Evolutionary conservation across 2,797 vertebrate genomes (phyloP).

Genomic region (Arnoldichthys spilopterus): DNA sequence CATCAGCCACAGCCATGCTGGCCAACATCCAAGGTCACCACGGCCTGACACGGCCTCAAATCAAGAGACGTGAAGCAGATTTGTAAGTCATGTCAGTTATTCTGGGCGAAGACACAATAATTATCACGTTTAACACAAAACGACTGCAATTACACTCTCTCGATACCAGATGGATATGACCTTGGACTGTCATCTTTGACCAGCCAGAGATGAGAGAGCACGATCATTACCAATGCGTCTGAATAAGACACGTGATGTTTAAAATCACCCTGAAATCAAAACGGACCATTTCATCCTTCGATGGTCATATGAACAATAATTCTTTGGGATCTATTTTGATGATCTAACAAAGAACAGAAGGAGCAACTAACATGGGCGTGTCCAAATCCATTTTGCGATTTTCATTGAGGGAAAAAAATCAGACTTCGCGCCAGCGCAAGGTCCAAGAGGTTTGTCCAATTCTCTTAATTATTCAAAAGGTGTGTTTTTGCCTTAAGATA

Average conservation of each 20-base stretch:
- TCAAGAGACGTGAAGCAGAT: constrained; percentile 13
- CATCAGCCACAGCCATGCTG: not conserved
- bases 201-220: constrained; percentile 11
- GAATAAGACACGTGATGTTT: not conserved
- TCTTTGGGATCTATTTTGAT: too few relatives aligned
- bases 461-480: too few relatives aligned
- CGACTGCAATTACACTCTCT: constrained; percentile 27
- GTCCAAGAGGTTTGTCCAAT: too few relatives aligned
- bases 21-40: constrained; percentile 50
- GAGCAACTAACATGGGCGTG: too few relatives aligned
- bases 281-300: too few relatives aligned
- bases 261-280: not conserved
- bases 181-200: constrained; percentile 19
- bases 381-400: too few relatives aligned
- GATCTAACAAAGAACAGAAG: too few relatives aligned
- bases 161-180: constrained; percentile 14
- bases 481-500: too few relatives aligned
- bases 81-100: constrained; percentile 15
- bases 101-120: constrained; percentile 21
- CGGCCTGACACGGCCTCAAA: constrained; percentile 23
- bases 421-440: not conserved
- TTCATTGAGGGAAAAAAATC: too few relatives aligned
- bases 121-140: constrained; percentile 31
- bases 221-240: too few relatives aligned
- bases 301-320: too few relatives aligned